Evolutionary conservation across 1,140 invertebrate genomes (phyloP).

Genomic region (Ladona fulva): DNA sequence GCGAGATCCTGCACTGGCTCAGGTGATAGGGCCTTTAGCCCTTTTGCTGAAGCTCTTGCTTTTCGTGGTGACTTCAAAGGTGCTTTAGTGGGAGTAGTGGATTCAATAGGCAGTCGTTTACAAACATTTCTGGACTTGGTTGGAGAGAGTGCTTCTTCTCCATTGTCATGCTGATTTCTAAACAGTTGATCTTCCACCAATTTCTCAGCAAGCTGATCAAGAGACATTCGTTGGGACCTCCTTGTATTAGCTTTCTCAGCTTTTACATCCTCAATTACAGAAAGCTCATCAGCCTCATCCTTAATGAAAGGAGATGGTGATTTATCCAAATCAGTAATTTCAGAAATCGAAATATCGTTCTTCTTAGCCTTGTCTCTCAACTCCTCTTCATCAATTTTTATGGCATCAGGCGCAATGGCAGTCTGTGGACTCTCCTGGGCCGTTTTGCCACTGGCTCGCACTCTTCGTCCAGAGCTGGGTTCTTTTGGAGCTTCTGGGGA

Average conservation of each 20-base stretch:
- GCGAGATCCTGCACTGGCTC: background rate
- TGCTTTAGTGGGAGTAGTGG: background rate
- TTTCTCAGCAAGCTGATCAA: background rate
- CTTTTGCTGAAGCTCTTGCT: background rate
- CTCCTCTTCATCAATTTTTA: background rate
- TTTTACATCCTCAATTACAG: background rate
- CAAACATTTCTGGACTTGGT: background rate
- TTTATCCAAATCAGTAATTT: background rate
- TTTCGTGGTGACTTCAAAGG: background rate
- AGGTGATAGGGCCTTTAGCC: background rate
- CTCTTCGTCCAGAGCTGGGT: background rate
- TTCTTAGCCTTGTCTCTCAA: background rate
- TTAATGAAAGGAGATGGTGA: background rate
- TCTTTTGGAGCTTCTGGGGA: conserved; percentile 11
- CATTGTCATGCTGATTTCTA: background rate
- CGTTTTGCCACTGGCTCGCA: background rate
- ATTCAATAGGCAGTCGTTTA: background rate
- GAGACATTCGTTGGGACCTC: background rate
- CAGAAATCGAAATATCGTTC: background rate
- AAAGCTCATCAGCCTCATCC: background rate
- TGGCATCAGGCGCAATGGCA: background rate
- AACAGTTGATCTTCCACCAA: background rate
- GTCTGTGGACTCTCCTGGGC: background rate
- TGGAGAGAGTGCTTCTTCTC: background rate
- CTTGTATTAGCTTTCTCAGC: background rate